phyloP scores from a whole-genome alignment of 2,113 vertebrate genomes.

The Quiscalus mexicanus region DNA sequence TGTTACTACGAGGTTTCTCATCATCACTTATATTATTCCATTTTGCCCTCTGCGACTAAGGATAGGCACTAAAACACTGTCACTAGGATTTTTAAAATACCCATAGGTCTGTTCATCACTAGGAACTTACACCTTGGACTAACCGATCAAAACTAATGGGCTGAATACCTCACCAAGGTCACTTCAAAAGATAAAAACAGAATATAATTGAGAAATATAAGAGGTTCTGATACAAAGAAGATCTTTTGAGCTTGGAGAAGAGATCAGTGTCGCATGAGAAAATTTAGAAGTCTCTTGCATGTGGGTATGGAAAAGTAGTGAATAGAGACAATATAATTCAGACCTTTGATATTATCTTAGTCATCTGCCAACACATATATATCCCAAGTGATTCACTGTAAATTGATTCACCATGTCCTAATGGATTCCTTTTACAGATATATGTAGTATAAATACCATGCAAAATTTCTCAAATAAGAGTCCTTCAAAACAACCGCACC shows the following conservation, averaged over 20 bases:
- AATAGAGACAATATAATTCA: background rate
- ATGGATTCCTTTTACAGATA: background rate
- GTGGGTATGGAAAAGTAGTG: background rate
- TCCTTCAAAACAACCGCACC: background rate
- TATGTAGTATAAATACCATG: background rate
- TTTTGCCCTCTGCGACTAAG: background rate
- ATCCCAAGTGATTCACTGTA: background rate
- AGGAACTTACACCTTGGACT: background rate
- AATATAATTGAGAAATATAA: background rate
- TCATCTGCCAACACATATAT: background rate
- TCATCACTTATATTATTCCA: background rate
- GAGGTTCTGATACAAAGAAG: background rate
- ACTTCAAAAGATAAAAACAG: background rate
- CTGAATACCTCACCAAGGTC: background rate
- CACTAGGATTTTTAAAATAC: background rate
- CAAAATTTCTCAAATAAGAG: background rate
- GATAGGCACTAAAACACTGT: background rate
- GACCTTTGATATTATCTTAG: background rate
- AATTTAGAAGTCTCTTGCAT: accelerated
- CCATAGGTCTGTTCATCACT: background rate
- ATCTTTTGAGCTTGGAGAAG: background rate
- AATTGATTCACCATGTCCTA: background rate
- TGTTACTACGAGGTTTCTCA: background rate
- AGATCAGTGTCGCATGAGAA: background rate
- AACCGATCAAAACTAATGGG: background rate